Base-by-base conservation (phyloP, 2,888 invertebrate genomes). In the Caenorhabditis becei region DNA sequence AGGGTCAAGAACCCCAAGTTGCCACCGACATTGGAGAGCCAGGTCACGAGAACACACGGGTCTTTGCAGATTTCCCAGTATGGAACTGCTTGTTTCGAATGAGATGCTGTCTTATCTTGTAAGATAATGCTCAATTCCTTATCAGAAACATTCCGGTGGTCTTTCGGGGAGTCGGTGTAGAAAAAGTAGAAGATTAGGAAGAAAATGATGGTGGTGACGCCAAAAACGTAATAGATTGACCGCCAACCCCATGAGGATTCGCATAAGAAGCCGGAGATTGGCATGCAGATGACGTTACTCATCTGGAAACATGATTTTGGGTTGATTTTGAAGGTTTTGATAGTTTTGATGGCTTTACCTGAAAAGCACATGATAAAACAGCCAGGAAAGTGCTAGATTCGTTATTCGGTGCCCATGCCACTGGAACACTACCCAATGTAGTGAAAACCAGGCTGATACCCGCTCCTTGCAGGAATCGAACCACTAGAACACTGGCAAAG, bases 41-140 rank as follows among this genome's bases (percentile, higher is more conserved):
- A 82, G 0, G 70, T 69, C 1, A 66, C 65, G 2, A 82, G 37
- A 16, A 82, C 77, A n/a, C 67, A 67, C 2, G 65, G 63, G 44
- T 77, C 72, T 20, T 65, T 78, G 62, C 71, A 82, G 44, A 85
- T 85, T 10, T 66, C 74, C 35, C 74, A 28, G 49, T 85, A 85
- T 5, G 85, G 85, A 0, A 83, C 82, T 10, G 61, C 47, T 26
- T 79, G 71, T 11, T 79, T 75, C 14, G 7, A 11, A 2, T 37
- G 51, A 66, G 59, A 47, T 41, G 58, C n/a, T 2, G 59, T 75
- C 61, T 75, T 75, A 75, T 75, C 75, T 61, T 66, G 75, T 11
- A 54, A 66, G 75, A 75, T 75, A 75, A 75, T 58, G 24, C 24
- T 66, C 53, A 75, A 35, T 51, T 75, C 75, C 41, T 75, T 66